Base-by-base conservation (phyloP, 2,113 vertebrate genomes). In the Tragulus kanchil region DNA sequence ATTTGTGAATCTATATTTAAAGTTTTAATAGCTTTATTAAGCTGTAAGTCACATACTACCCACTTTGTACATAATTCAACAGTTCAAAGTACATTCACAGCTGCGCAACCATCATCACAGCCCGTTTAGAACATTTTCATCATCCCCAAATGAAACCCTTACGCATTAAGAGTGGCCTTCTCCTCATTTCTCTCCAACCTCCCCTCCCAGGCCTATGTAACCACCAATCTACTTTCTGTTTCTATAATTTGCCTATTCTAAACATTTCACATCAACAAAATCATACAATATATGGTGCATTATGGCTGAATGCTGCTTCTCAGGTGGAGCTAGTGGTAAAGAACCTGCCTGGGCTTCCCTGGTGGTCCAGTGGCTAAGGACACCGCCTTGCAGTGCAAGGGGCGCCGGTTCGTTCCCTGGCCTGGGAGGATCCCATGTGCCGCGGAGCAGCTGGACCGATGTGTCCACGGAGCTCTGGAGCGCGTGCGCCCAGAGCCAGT, bases 41-140 rank as follows among this genome's bases (percentile, higher is more conserved):
- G 62, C 48, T 85, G 65, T 15, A 89, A 77, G 17, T 89, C 65
- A 67, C 42, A 88, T 36, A 89, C 9, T 54, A 75, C 54, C 82
- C 48, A 67, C 52, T 36, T 62, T 11, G 65, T 52, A 13, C 19
- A 42, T 8, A 52, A 78, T 77, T 65, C 65, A 89, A 28, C 28
- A 16, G 19, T 56, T 81, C 21, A 4, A 58, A 81, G 17, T 58
- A 58, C 42, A 67, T 45, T 65, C n/a, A 90, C 36, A 93, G 15
- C 31, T 94, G 26, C 61, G 16, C 10, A 92, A 90, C 26, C 14
- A 81, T 69, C 15, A 84, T 78, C 64, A 84, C 7, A 79, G 59
- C 21, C 89, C 94, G 91, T 71, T 79, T 73, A 36, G 50, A 71
- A 85, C 36, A 90, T 62, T 84, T 82, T 52, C 15, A 69, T 52